Percentiles rank a stretch among this genome's conserved stretches.
Conservation (phyloP, 1,140 invertebrate species). For the Lepidurus apus region DNA sequence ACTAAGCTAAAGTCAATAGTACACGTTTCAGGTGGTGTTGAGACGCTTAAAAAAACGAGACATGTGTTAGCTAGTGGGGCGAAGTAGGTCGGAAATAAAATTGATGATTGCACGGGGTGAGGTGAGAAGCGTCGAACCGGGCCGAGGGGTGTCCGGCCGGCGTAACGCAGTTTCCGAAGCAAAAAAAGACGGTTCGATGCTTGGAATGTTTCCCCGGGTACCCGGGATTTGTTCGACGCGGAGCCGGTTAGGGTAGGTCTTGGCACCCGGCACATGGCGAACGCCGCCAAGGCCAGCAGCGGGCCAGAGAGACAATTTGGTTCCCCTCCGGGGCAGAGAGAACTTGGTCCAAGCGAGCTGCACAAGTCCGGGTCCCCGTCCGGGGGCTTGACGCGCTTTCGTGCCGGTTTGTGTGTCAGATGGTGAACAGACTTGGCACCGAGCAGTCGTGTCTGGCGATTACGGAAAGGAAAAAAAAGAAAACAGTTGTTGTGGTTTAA, state of each 20-base stretch:
- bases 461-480: not conserved
- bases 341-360: conserved; percentile 11
- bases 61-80: not conserved
- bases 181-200: not conserved
- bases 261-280: not conserved
- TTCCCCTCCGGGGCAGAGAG: not conserved
- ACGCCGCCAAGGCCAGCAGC: not conserved
- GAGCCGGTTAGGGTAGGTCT: not conserved
- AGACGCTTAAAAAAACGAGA: not conserved
- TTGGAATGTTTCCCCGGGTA: not conserved
- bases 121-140: not conserved
- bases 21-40: too few relatives aligned
- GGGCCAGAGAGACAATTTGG: not conserved
- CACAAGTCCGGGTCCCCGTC: not conserved
- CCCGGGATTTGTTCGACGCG: conserved; percentile 7
- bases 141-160: not conserved
- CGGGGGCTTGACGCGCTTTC: conserved; percentile 20
- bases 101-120: not conserved
- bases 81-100: conserved; percentile 15
- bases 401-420: conserved; percentile 17
- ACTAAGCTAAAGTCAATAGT: too few relatives aligned
- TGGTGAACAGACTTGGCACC: conserved; percentile 17
- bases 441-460: conserved; percentile 12
- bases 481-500: conserved; percentile 6
- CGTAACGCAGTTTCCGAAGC: not conserved